Base-by-base conservation (phyloP, 2,888 invertebrate species). In the Periphyllus acericola region DNA sequence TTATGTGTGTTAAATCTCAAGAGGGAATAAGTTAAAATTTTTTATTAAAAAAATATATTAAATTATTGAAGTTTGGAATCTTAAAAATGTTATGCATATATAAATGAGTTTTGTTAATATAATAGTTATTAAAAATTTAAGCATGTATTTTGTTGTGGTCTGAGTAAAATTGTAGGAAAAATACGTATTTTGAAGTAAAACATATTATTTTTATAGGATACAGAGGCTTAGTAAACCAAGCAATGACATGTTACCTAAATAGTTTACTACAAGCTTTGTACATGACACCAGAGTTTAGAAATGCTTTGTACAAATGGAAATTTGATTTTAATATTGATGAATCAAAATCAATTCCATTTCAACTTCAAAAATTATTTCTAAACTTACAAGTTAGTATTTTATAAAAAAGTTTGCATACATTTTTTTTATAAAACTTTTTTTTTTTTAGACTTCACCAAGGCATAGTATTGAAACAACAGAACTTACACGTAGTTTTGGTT, bases 231-330 rank as follows among this genome's bases (percentile, higher is more conserved):
- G 96, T 96, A 17, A 97, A 97, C 92, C 96, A 97, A 92, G 97
- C 97, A 1, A 97, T 97, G 97, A 97, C 97, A 0, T 97, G 97
- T 91, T 97, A 97, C 91, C 93, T 97, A 89, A 97, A 97, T 92
- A 96, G 96, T 92, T 92, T 97, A 78, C 92, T 97, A 40, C 97
- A 97, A 92, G 96, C 97, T 0, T 92, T 97, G 9, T 97, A 94
- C 91, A 97, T 97, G 96, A 97, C 97, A 1, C 97, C 97, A 0
- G 97, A 97, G 92, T 97, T 97, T 91, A 93, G 97, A 71, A 97
- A 97, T 92, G 96, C 96, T 5, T 92, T 97, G 66, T 97, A 97
- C 91, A 95, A 95, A 90, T 96, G 96, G 95, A 95, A 95, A 91
- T 96, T 94, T 91, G 94, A 95, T 90, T 94, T 86, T 68, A 88